Percentiles rank a stretch among this genome's conserved stretches.
Evolutionary conservation across 2,797 vertebrate species (phyloP).

Genomic region (Notolepis coatsorum): DNA sequence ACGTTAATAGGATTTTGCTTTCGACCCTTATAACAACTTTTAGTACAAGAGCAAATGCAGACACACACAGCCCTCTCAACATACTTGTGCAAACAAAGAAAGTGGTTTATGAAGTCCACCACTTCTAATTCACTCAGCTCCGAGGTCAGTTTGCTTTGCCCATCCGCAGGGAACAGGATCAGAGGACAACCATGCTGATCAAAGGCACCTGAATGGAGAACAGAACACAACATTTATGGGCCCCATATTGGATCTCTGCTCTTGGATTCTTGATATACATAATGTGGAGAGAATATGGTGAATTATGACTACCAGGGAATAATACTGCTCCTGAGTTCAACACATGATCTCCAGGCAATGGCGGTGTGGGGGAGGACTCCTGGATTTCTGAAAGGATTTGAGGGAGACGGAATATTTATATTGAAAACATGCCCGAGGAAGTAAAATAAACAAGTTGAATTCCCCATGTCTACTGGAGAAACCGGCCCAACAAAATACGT

Average conservation of each 20-base stretch:
- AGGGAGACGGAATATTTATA: slow-evolving; percentile 28
- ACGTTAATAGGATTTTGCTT: too few relatives aligned
- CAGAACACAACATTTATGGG: too few relatives aligned
- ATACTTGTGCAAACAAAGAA: slow-evolving; percentile 75
- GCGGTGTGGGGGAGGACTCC: slow-evolving; percentile 30
- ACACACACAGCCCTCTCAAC: slow-evolving; percentile 1
- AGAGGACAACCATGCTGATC: slow-evolving; percentile 80
- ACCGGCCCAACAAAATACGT: slow-evolving; percentile 24
- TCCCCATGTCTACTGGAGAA: neutral
- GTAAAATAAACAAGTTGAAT: slow-evolving; percentile 16
- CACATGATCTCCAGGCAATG: slow-evolving; percentile 75
- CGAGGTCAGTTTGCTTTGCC: slow-evolving; percentile 62
- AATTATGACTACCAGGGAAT: slow-evolving; percentile 74
- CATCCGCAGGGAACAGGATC: slow-evolving; percentile 75
- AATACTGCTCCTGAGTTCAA: slow-evolving; percentile 75
- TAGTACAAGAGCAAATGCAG: too few relatives aligned
- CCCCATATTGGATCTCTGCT: too few relatives aligned
- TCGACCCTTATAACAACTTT: too few relatives aligned
- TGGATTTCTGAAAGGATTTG: slow-evolving; percentile 54
- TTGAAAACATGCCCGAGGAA: slow-evolving; percentile 21
- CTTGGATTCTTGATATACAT: too few relatives aligned
- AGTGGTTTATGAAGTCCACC: slow-evolving; percentile 79
- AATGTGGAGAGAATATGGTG: too few relatives aligned
- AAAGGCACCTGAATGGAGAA: slow-evolving; percentile 73
- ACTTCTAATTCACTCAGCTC: slow-evolving; percentile 74